Evolutionary conservation across 2,113 vertebrate species (phyloP), one percentile per base, ranked within the genome.

Genomic region (Tinamus guttatus): DNA sequence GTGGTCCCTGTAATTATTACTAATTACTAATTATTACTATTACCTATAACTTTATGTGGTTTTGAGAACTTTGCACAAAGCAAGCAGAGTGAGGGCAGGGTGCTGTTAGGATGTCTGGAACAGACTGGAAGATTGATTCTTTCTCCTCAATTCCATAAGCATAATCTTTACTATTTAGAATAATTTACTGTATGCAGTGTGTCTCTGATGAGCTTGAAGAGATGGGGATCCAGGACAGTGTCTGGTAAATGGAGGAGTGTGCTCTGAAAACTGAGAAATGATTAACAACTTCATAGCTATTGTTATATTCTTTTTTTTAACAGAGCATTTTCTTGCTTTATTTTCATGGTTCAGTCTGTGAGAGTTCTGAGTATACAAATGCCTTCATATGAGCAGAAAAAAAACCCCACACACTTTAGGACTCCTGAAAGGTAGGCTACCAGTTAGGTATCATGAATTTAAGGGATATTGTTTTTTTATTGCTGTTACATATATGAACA

Each of bases 81-180:
- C 11, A 13, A 62, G 34, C 20, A 1, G 3, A 38, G 11, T 27
- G 38, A 0, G 0, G 22, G 62, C 36, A 10, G 52, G 32, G 13
- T 21, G 59, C 32, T 58, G 28, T 34, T 62, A 40, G 28, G 59
- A 40, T 56, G 14, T 34, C 60, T 7, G 2, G 54, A 74, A 64
- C 25, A 74, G 14, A 13, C 0, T 52, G 25, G 24, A 65, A 49
- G 8, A 54, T 49, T 28, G 52, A 12, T 65, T 59, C 60, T 25
- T 32, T 73, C 47, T 27, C 30, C 18, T 77, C 2, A 0, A 9
- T 34, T 47, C 40, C 40, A 2, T 36, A 9, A 28, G 40, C 8
- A 45, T 21, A 52, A 27, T 40, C 51, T 60, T 41, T 41, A 25
- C 25, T 69, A 25, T 22, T 70, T 40, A 28, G n/a, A n/a, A n/a